Evolutionary conservation across 2,888 invertebrate species (phyloP).

Genomic region (Lasioglossum oenotherae): DNA sequence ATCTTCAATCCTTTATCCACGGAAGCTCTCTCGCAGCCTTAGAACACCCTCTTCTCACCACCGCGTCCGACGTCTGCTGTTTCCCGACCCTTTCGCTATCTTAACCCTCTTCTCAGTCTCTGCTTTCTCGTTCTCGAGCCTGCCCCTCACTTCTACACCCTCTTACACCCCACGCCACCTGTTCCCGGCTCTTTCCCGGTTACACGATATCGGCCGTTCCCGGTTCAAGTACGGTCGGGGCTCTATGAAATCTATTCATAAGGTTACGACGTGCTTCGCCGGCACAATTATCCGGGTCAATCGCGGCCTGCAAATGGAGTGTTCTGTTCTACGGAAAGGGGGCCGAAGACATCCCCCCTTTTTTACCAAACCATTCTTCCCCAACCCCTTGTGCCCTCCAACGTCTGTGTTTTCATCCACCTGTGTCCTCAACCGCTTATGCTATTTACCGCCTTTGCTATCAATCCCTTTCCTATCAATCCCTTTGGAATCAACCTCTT

Average conservation of each 20-base stretch:
- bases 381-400: neutral
- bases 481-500: no score
- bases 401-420: neutral
- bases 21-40: neutral
- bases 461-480: no score
- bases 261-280: conserved; percentile 41
- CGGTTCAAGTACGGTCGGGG: conserved; percentile 19
- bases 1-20: neutral
- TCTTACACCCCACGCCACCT: neutral
- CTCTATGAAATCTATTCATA: conserved; percentile 50
- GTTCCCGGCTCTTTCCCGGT: conserved; percentile 3
- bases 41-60: neutral
- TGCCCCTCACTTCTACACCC: neutral
- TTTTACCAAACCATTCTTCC: neutral
- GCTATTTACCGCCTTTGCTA: neutral
- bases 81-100: neutral
- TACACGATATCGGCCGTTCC: neutral
- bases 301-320: conserved; percentile 33
- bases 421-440: neutral
- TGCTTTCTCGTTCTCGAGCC: neutral
- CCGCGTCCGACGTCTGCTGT: neutral
- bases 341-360: conserved; percentile 7
- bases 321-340: conserved; percentile 27
- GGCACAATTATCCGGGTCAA: conserved; percentile 56
- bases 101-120: neutral